Evolutionary conservation across 2,113 vertebrate species (phyloP).

Genomic region (Catharus bicknelli): DNA sequence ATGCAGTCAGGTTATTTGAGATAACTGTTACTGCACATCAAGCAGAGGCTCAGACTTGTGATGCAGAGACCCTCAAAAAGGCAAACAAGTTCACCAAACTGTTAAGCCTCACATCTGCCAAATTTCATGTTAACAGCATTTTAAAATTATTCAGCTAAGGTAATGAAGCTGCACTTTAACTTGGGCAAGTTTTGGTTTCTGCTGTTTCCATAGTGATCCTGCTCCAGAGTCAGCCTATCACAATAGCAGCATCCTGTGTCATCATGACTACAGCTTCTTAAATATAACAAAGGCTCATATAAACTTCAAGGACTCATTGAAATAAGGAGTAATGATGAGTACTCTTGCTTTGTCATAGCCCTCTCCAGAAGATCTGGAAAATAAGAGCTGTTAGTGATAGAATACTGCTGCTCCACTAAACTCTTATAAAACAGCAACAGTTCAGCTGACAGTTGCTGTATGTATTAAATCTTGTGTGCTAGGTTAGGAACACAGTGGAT

Average conservation of each 20-base stretch:
- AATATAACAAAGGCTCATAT: background rate
- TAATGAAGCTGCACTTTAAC: background rate
- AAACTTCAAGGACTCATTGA: background rate
- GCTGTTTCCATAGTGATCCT: background rate
- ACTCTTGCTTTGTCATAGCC: background rate
- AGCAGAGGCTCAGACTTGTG: background rate
- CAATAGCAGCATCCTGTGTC: background rate
- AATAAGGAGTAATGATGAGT: background rate
- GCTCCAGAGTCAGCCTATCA: background rate
- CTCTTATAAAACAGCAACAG: background rate
- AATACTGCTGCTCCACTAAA: background rate
- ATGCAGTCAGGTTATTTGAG: background rate
- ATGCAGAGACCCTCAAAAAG: background rate
- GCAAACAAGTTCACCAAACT: background rate
- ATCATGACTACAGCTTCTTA: background rate
- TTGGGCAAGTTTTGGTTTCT: background rate
- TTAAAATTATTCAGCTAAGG: background rate
- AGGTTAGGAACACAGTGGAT: background rate
- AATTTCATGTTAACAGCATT: background rate
- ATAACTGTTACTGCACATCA: background rate
- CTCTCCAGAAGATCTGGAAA: background rate
- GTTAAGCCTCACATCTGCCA: background rate
- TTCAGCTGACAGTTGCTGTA: background rate
- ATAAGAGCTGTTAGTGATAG: background rate
- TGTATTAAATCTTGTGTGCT: background rate